Evolutionary conservation across 2,888 invertebrate genomes (phyloP), one percentile per base, ranked within the genome.

Genomic region (Acanthosoma haemorrhoidale): DNA sequence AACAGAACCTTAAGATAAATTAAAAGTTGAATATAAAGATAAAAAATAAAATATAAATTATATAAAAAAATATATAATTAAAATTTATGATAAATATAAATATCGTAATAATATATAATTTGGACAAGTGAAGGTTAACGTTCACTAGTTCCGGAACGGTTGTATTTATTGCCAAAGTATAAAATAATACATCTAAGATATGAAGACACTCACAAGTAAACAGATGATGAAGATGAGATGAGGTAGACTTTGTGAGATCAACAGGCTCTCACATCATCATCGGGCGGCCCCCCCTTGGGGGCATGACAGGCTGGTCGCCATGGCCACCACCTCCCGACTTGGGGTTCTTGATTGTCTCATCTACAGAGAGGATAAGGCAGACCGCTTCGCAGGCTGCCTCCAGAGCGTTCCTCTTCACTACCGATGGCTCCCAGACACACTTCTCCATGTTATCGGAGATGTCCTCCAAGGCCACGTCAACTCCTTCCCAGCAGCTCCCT

Each of bases 401-500:
- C 75, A 99, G 83, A 0, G 98, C 98, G 81, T 99, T 99, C 74
- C 92, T 88, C 83, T 99, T 99, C 67, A 99, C 91, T 41, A 98
- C 83, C 6, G 96, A 91, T 0, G 99, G 99, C 81, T 99, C 99
- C 97, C 98, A 99, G 69, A 99, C 95, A 80, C 94, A 99, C 4
- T 87, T 87, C 61, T 85, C 88, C 82, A 91, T 92, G 82, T 99
- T 99, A 79, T 99, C 96, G 0, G 91, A 88, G 74, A 97, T 92
- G 78, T 95, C 94, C 80, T 98, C 99, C 77, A 88, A 89, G 78
- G 87, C 89, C 58, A 99, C 92, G 80, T 99, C 96, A 39, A 99
- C 94, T 36, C 99, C 99, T 80, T 85, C 96, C 96, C 97, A 97
- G 43, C 70, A 70, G 64, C 70, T 70, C 8, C 72, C 66, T 63